phyloP scores from a whole-genome alignment of 2,113 vertebrate species.

The Apaloderma vittatum region DNA sequence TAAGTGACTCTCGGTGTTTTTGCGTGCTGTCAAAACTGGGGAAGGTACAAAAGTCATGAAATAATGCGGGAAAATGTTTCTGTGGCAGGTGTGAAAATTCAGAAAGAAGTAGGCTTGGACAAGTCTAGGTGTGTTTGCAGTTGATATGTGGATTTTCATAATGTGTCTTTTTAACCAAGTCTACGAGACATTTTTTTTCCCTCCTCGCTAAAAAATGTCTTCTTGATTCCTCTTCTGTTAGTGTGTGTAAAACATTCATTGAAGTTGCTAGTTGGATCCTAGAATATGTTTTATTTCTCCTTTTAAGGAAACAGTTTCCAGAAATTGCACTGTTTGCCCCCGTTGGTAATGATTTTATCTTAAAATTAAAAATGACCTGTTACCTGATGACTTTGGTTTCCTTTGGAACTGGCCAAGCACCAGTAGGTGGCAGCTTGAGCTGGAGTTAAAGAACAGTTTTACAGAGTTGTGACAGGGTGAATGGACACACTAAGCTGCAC shows the following conservation, averaged over 20 bases:
- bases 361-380: background rate
- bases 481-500: background rate
- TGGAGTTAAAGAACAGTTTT: background rate
- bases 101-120: background rate
- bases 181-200: background rate
- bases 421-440: conserved; percentile 65
- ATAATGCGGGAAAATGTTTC: background rate
- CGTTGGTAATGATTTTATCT: background rate
- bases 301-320: background rate
- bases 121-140: background rate
- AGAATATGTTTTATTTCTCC: background rate
- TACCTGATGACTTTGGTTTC: background rate
- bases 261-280: background rate
- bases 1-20: background rate
- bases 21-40: background rate
- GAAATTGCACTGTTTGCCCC: background rate
- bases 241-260: too few relatives aligned
- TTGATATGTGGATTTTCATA: background rate
- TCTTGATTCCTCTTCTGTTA: background rate
- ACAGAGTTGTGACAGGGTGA: background rate
- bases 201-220: background rate
- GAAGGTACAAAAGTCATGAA: background rate
- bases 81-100: background rate
- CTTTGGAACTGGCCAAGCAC: background rate
- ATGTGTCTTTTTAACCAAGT: too few relatives aligned